phyloP scores from a whole-genome alignment of 2,888 invertebrate genomes.

The Rhopalosiphum nymphaeae region DNA sequence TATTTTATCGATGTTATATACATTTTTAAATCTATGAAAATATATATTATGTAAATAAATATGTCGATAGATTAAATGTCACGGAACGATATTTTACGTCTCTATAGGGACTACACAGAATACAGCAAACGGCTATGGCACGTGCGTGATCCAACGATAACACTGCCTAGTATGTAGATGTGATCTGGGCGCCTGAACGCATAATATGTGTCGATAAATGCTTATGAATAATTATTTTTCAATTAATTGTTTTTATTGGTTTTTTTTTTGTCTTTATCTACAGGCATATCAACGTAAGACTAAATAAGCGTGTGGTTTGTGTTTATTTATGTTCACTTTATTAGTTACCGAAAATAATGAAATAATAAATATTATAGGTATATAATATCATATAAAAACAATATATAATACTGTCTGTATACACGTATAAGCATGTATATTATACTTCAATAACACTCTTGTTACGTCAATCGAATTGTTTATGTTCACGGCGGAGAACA shows the following conservation, averaged over 20 bases:
- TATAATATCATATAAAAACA: neutral
- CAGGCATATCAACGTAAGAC: neutral
- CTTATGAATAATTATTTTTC: neutral
- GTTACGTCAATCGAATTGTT: constrained; percentile 20
- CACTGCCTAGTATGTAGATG: neutral
- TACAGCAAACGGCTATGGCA: neutral
- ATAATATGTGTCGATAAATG: neutral
- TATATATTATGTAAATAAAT: neutral
- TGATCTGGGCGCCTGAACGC: neutral
- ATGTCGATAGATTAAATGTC: neutral
- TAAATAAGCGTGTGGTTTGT: neutral
- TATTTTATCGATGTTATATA: neutral
- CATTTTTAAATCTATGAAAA: neutral
- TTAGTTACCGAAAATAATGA: neutral
- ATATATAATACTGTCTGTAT: neutral
- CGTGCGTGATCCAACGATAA: neutral
- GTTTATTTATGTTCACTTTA: neutral
- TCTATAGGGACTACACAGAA: neutral
- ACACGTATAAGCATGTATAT: neutral
- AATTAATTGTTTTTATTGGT: neutral
- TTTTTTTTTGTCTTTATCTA: neutral
- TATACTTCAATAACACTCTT: constrained; percentile 6
- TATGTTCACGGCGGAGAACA: neutral
- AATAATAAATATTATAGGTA: neutral
- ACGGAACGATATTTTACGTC: neutral